A percentile compares a stretch with the other conserved stretches of the same genome.
Evolutionary conservation across 2,797 vertebrate genomes (phyloP).

Genomic region (Oceanodroma leucorhoa): DNA sequence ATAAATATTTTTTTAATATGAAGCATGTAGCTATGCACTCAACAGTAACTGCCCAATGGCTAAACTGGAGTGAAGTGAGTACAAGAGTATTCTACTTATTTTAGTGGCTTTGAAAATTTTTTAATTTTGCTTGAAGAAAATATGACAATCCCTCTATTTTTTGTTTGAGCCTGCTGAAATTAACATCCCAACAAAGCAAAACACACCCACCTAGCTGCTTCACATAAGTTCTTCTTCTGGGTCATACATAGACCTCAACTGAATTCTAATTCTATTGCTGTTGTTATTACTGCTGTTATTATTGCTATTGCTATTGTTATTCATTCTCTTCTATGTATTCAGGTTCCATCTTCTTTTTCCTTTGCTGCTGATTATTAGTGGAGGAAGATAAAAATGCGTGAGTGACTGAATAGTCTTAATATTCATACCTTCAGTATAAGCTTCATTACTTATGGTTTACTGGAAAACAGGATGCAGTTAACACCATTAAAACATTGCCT

Average conservation of each 20-base stretch:
- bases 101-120: not conserved
- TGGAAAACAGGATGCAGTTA: not conserved
- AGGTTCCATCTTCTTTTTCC: not conserved
- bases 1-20: not conserved
- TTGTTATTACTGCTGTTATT: not conserved
- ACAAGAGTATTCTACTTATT: not conserved
- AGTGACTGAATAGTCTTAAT: not conserved
- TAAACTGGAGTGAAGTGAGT: not conserved
- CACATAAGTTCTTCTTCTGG: not conserved
- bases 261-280: not conserved
- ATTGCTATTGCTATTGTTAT: not conserved
- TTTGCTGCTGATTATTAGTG: not conserved
- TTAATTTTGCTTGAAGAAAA: not conserved
- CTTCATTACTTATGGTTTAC: not conserved
- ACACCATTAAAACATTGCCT: not conserved
- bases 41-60: not conserved
- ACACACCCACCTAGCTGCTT: not conserved
- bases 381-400: not conserved
- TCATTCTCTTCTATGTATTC: not conserved
- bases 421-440: not conserved
- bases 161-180: not conserved
- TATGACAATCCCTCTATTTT: not conserved
- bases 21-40: not conserved
- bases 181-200: not conserved
- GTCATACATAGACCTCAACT: not conserved